These are phyloP conservation scores for Oreonectes daqikongensis DNA, from an alignment of 2,797 vertebrate genomes.

Conservation along the genomic window DNA sequence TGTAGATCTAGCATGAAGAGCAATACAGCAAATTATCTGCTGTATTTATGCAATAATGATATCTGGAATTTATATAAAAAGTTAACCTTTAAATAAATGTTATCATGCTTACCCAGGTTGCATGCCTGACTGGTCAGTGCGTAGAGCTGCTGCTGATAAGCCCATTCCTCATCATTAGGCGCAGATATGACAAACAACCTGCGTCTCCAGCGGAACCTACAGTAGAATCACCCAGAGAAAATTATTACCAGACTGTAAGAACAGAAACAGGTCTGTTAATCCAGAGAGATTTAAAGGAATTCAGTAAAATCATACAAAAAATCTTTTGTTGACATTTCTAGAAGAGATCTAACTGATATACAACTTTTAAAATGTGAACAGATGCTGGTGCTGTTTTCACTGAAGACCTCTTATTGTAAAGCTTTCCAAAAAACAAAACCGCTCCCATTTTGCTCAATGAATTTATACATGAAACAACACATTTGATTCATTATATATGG, in stretches of 20 bases:
- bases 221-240: constrained; percentile 52
- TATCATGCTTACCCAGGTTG: constrained; percentile 88
- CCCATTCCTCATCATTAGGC: constrained; percentile 96
- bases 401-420: not conserved
- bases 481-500: not conserved
- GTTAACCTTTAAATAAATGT: constrained; percentile 11
- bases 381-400: not conserved
- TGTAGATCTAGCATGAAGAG: not conserved
- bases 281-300: constrained; percentile 1
- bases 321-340: not conserved
- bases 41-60: not conserved
- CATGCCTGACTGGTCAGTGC: constrained; percentile 93
- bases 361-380: too few species aligned
- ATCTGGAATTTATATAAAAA: not conserved
- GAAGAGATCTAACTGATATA: not conserved
- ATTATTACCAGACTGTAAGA: constrained; percentile 13
- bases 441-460: not conserved
- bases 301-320: not conserved
- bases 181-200: constrained; percentile 94
- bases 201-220: constrained; percentile 96
- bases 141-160: constrained; percentile 97
- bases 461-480: not conserved
- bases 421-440: not conserved
- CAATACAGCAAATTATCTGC: not conserved
- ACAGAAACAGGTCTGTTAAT: constrained; percentile 20